Conservation (phyloP, 2,888 invertebrate genomes). For the Lithophane semibrunnea region DNA sequence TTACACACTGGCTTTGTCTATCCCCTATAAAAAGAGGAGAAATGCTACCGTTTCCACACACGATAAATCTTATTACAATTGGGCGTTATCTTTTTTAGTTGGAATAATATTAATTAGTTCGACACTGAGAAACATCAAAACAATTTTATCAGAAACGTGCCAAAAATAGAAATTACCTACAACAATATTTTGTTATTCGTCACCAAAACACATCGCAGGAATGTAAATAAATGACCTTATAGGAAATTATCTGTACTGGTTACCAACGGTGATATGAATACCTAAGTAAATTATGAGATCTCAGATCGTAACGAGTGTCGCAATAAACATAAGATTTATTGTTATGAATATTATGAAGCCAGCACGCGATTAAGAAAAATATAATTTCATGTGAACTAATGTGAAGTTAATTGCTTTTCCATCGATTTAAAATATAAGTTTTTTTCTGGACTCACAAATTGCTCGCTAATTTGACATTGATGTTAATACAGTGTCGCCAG, state of each 20-base stretch:
- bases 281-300: constrained; percentile 76
- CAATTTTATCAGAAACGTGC: constrained; percentile 46
- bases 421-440: constrained; percentile 73
- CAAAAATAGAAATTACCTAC: constrained; percentile 32
- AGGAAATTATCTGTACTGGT: constrained; percentile 61
- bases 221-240: constrained; percentile 57
- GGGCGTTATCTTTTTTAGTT: constrained; percentile 26
- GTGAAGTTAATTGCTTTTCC: constrained; percentile 77
- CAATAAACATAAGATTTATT: constrained; percentile 76
- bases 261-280: constrained; percentile 58
- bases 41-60: constrained; percentile 29
- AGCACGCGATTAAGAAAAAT: constrained; percentile 72
- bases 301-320: constrained; percentile 70
- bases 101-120: constrained; percentile 34
- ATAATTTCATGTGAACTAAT: constrained; percentile 72
- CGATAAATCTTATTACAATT: constrained; percentile 17
- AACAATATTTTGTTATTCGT: constrained; percentile 42
- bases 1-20: constrained; percentile 34
- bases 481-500: constrained; percentile 46
- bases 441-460: constrained; percentile 69
- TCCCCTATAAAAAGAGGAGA: constrained; percentile 15
- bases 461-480: constrained; percentile 68
- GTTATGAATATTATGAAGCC: constrained; percentile 71
- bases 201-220: constrained; percentile 36
- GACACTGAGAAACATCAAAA: constrained; percentile 44